phyloP scores from a whole-genome alignment of 2,888 invertebrate species.

The Lordiphosa fenestrarum region DNA sequence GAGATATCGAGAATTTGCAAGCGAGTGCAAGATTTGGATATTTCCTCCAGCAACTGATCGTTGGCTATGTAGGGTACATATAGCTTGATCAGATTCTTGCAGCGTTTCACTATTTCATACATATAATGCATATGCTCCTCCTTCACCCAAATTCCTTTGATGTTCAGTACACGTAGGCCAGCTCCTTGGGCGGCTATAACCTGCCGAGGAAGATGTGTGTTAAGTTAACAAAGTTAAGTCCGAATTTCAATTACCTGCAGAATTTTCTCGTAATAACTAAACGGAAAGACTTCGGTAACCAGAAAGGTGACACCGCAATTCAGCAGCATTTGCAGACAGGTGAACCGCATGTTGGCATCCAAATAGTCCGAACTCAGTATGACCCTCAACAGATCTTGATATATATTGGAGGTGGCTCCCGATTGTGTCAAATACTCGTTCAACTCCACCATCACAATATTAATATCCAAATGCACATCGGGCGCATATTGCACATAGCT shows the following conservation, averaged over 20 bases:
- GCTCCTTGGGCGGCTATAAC: slow-evolving; percentile 84
- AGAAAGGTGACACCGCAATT: slow-evolving; percentile 85
- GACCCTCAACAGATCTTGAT: slow-evolving; percentile 85
- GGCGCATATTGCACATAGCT: slow-evolving; percentile 82
- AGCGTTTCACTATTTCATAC: slow-evolving; percentile 83
- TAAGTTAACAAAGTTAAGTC: too few species aligned
- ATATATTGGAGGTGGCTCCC: slow-evolving; percentile 85
- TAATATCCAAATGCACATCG: slow-evolving; percentile 83
- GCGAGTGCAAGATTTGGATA: slow-evolving; percentile 82
- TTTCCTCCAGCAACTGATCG: slow-evolving; percentile 84
- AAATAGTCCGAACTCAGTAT: slow-evolving; percentile 85
- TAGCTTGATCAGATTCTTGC: slow-evolving; percentile 83
- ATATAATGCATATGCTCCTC: slow-evolving; percentile 85
- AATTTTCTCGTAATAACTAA: slow-evolving; percentile 86
- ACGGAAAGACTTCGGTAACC: slow-evolving; percentile 86
- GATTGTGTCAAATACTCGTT: slow-evolving; percentile 83
- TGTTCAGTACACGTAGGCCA: slow-evolving; percentile 84
- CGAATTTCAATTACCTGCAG: slow-evolving; percentile 82
- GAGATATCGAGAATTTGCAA: slow-evolving; percentile 85
- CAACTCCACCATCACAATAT: slow-evolving; percentile 83
- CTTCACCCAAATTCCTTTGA: slow-evolving; percentile 88
- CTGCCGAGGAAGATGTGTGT: slow-evolving; percentile 53
- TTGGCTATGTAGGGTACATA: slow-evolving; percentile 87
- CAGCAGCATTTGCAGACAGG: slow-evolving; percentile 84
- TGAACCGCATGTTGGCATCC: slow-evolving; percentile 85